These are phyloP conservation scores for Pteropus alecto DNA, from an alignment of 2,113 vertebrate genomes.

Conservation along the genomic window DNA sequence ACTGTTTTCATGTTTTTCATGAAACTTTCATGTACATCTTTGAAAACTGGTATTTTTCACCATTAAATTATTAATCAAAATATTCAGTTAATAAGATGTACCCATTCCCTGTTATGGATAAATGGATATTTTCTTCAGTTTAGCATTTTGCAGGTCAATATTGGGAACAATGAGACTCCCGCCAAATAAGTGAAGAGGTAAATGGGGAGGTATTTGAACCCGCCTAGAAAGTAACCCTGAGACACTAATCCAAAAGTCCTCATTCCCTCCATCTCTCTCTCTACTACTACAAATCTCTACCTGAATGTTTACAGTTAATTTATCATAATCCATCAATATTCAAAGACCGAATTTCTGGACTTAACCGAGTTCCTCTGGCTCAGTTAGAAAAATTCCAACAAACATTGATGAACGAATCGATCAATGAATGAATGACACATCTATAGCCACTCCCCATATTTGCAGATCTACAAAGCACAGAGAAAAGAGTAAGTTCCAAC, in stretches of 20 bases:
- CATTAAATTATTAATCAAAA: background rate
- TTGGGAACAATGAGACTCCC: background rate
- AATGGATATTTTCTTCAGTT: background rate
- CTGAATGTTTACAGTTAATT: background rate
- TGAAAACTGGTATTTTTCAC: background rate
- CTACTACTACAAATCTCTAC: background rate
- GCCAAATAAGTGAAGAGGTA: background rate
- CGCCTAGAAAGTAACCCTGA: background rate
- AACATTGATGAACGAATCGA: background rate
- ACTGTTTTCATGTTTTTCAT: background rate
- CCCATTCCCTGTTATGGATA: background rate
- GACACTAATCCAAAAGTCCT: background rate
- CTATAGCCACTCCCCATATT: background rate
- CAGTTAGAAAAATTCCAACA: background rate
- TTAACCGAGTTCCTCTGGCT: background rate
- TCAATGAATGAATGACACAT: background rate
- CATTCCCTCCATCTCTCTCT: background rate
- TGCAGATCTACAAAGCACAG: background rate
- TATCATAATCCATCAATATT: background rate
- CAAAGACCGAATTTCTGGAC: background rate
- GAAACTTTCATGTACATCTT: background rate
- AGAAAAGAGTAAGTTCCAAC: background rate
- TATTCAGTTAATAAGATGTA: background rate
- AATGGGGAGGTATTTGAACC: background rate
- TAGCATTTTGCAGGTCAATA: background rate